phyloP scores from a whole-genome alignment of 2,888 invertebrate species.

The Diabrotica balteata region DNA sequence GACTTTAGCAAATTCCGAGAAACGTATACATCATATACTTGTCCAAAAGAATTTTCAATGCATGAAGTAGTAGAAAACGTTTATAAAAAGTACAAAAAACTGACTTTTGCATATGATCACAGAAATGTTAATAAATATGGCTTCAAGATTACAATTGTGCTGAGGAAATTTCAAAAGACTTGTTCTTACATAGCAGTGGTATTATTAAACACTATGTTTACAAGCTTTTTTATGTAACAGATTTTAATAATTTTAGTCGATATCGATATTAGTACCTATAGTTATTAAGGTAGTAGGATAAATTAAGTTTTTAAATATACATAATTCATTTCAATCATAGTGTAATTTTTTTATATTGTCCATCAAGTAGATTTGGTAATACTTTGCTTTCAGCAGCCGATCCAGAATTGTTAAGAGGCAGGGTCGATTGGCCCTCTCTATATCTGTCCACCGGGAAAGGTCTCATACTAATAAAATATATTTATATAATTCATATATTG shows the following conservation, averaged over 20 bases:
- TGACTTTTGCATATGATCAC: constrained; percentile 21
- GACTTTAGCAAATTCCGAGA: too few species aligned
- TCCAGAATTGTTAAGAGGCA: too few species aligned
- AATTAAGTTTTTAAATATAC: too few species aligned
- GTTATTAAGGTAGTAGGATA: background rate
- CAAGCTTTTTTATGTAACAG: constrained; percentile 9
- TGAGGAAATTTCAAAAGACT: constrained; percentile 20
- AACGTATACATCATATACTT: background rate
- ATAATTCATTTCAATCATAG: too few species aligned
- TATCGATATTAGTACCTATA: background rate
- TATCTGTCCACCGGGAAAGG: too few species aligned
- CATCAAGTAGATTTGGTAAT: too few species aligned
- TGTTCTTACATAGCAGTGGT: constrained; percentile 10
- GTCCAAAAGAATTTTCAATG: constrained; percentile 13
- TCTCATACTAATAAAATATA: too few species aligned
- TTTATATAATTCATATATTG: too few species aligned
- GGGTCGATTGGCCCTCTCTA: too few species aligned
- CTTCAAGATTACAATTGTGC: constrained; percentile 23
- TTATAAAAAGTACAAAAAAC: constrained; percentile 38
- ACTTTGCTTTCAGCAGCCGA: too few species aligned
- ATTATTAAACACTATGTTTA: constrained; percentile 3
- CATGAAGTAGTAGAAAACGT: constrained; percentile 32
- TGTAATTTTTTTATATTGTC: too few species aligned
- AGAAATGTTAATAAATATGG: constrained; percentile 21
- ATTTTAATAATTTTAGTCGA: constrained; percentile 6